A percentile compares a stretch with the other conserved stretches of the same genome.
These are phyloP conservation scores for Tanytarsus gracilentus DNA, from an alignment of 2,888 invertebrate genomes.

Conservation along the genomic window DNA sequence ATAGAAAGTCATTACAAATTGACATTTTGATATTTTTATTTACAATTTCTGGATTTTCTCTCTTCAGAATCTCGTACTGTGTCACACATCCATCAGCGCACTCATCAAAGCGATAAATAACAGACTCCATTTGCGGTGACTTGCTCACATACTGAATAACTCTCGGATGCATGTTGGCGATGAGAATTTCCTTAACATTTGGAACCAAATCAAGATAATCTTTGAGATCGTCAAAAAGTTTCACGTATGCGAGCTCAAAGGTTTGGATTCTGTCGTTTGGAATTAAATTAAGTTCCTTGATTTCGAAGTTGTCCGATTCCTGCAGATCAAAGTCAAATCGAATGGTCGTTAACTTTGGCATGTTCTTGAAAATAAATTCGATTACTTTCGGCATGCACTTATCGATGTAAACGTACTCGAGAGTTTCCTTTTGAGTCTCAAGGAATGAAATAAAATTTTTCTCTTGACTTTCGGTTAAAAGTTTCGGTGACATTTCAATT, in stretches of 20 bases:
- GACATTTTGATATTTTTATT: neutral
- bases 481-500: neutral
- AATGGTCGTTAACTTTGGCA: neutral
- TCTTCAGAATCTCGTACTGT: neutral
- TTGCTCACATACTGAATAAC: neutral
- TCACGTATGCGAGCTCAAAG: slow-evolving; percentile 10
- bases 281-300: neutral
- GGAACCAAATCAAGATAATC: neutral
- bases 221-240: neutral
- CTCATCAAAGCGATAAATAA: slow-evolving; percentile 21
- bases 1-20: slow-evolving; percentile 12
- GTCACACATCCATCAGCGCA: neutral
- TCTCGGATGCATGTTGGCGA: neutral
- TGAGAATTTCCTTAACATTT: slow-evolving; percentile 4
- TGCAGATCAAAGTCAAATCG: slow-evolving; percentile 1
- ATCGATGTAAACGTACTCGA: neutral
- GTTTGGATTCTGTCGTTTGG: neutral
- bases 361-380: neutral
- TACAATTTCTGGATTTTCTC: slow-evolving; percentile 6
- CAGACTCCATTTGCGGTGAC: neutral
- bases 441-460: slow-evolving; percentile 2
- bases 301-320: neutral
- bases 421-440: neutral
- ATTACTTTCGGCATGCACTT: neutral
- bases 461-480: neutral